phyloP scores from a whole-genome alignment of 2,113 vertebrate species.

The Talpa occidentalis region DNA sequence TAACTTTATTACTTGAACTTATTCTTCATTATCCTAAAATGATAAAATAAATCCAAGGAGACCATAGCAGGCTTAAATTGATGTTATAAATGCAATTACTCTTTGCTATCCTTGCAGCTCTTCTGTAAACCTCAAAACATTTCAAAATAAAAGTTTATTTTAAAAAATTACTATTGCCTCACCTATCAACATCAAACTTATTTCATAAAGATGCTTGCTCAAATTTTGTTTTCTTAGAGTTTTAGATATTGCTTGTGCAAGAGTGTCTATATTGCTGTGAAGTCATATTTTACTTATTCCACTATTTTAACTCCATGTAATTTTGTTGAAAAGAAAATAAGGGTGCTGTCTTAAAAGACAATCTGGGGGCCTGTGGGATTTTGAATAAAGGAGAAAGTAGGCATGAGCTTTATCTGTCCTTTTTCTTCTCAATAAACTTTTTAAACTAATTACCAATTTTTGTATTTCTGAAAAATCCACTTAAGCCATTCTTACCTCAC shows the following conservation, averaged over 20 bases:
- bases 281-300: conserved; percentile 23
- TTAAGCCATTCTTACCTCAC: conserved; percentile 17
- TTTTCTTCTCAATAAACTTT: background rate
- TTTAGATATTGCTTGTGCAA: conserved; percentile 48
- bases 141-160: conserved; percentile 54
- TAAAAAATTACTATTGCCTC: conserved; percentile 3
- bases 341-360: conserved; percentile 12
- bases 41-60: conserved; percentile 47
- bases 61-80: background rate
- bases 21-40: conserved; percentile 59
- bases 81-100: conserved; percentile 34
- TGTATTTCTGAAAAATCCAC: conserved; percentile 38
- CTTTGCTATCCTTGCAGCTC: background rate
- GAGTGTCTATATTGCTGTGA: background rate
- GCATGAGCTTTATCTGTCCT: background rate
- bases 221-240: conserved; percentile 35
- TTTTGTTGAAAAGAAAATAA: conserved; percentile 37
- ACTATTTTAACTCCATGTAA: conserved; percentile 5
- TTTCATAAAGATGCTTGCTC: conserved; percentile 45
- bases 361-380: background rate
- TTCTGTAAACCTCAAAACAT: conserved; percentile 48
- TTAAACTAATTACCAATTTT: conserved; percentile 9
- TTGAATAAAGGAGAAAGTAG: background rate
- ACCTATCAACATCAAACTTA: background rate
- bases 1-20: conserved; percentile 44